These are phyloP conservation scores for Phortica variegata DNA, from an alignment of 1,140 invertebrate species.

Conservation along the genomic window DNA sequence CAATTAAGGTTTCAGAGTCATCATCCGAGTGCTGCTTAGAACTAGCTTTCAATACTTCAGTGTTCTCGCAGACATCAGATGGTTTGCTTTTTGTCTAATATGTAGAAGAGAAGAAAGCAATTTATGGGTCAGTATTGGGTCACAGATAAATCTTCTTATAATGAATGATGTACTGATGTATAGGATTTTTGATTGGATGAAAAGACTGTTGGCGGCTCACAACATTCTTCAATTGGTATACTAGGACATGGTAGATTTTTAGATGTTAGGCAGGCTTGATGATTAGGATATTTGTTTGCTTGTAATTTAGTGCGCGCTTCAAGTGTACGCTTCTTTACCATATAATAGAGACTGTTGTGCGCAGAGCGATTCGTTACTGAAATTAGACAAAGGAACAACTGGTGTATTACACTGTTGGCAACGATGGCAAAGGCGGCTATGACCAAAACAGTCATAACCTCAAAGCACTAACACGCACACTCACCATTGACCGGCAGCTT, in stretches of 20 bases:
- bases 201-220: neutral
- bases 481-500: constrained; percentile 25
- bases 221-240: too few species aligned
- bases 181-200: neutral
- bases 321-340: constrained; percentile 51
- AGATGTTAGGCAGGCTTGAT: constrained; percentile 29
- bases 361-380: constrained; percentile 23
- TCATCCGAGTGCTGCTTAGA: too few species aligned
- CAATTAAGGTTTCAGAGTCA: too few species aligned
- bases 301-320: constrained; percentile 44
- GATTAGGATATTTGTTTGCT: constrained; percentile 45
- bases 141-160: too few species aligned
- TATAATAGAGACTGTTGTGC: constrained; percentile 46
- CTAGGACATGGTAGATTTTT: neutral
- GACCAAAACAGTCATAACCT: constrained; percentile 21
- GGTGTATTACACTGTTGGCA: neutral
- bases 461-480: constrained; percentile 7
- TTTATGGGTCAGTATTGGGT: too few species aligned
- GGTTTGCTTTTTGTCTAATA: too few species aligned
- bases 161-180: too few species aligned
- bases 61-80: too few species aligned
- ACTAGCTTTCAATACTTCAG: too few species aligned
- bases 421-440: neutral
- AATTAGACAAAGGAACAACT: constrained; percentile 3
- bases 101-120: too few species aligned